These are phyloP conservation scores for Micrastur ruficollis DNA, from an alignment of 2,797 vertebrate genomes.

Conservation along the genomic window DNA sequence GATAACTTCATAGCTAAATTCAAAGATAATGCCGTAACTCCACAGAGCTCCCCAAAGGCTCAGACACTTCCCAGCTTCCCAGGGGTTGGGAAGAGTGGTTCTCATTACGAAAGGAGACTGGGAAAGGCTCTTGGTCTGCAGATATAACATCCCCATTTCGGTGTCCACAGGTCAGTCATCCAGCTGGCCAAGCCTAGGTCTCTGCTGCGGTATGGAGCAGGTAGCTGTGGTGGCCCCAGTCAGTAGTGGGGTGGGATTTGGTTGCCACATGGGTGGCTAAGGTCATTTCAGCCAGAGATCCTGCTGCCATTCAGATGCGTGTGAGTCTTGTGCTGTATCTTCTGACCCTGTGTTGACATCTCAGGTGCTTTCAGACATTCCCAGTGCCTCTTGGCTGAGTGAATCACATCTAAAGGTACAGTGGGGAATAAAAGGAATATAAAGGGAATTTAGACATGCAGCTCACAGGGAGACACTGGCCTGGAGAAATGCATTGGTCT, in stretches of 20 bases:
- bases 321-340: background rate
- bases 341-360: background rate
- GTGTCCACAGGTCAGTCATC: background rate
- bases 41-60: background rate
- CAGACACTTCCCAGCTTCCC: background rate
- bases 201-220: background rate
- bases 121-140: background rate
- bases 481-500: background rate
- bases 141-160: background rate
- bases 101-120: background rate
- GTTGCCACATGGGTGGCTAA: background rate
- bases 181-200: background rate
- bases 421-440: background rate
- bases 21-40: background rate
- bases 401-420: rapidly evolving
- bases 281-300: background rate
- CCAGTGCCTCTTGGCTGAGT: background rate
- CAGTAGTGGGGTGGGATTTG: background rate
- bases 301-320: background rate
- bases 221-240: background rate
- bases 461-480: background rate
- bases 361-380: background rate
- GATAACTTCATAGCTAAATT: conserved; percentile 3
- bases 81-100: background rate
- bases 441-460: background rate